phyloP scores from a whole-genome alignment of 2,113 vertebrate species.

The Orientallactaga bullata region DNA sequence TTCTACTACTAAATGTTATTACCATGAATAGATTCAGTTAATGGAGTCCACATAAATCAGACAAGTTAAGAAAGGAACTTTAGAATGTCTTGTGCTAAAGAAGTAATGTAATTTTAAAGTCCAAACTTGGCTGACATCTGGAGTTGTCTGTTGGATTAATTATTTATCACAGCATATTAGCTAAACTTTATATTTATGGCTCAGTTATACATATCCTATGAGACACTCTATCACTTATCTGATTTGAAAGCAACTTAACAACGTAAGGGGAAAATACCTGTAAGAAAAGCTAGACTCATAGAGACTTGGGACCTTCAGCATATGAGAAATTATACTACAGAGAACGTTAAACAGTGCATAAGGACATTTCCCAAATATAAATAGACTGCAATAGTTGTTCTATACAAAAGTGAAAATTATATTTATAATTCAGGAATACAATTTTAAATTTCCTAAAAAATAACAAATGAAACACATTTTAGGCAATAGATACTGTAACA shows the following conservation, averaged over 20 bases:
- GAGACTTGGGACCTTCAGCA: neutral
- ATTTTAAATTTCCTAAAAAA: neutral
- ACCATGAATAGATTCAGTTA: neutral
- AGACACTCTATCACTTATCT: slow-evolving; percentile 7
- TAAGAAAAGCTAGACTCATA: slow-evolving; percentile 41
- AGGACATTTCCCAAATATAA: slow-evolving; percentile 17
- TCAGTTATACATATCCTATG: slow-evolving; percentile 43
- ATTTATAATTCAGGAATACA: slow-evolving; percentile 37
- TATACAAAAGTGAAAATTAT: neutral
- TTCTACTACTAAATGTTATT: neutral
- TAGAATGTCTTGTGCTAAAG: neutral
- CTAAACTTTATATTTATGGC: slow-evolving; percentile 24
- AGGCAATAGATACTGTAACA: neutral
- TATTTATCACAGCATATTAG: neutral
- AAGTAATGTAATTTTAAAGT: neutral
- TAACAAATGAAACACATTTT: neutral
- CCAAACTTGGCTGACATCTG: slow-evolving; percentile 10
- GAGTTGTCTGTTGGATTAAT: slow-evolving; percentile 15
- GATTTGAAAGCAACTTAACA: slow-evolving; percentile 23
- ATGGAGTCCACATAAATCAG: neutral
- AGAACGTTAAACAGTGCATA: slow-evolving; percentile 38
- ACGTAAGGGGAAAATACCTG: slow-evolving; percentile 50
- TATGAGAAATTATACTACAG: slow-evolving; percentile 45
- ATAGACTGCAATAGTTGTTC: neutral
- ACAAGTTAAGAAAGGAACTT: neutral